Percentiles rank a stretch among this genome's conserved stretches.
These are phyloP conservation scores for Eulacestoma nigropectus DNA, from an alignment of 2,113 vertebrate genomes.

Conservation along the genomic window DNA sequence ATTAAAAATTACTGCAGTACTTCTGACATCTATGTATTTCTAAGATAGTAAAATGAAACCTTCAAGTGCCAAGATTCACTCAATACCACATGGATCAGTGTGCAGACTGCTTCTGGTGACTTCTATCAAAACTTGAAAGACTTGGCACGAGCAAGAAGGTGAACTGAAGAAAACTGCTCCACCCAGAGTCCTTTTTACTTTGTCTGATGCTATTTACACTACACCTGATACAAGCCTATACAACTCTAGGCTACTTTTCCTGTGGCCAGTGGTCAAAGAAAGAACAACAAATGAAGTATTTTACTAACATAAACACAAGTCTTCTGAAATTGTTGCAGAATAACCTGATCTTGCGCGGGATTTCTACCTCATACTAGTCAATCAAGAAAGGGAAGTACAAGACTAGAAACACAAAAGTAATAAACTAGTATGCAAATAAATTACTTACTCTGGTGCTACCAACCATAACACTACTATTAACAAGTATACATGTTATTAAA, in stretches of 20 bases:
- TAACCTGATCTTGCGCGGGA: background rate
- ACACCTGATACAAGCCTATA: background rate
- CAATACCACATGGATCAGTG: background rate
- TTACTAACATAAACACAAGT: background rate
- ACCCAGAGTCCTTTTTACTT: background rate
- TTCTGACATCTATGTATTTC: background rate
- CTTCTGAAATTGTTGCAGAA: background rate
- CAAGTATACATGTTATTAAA: background rate
- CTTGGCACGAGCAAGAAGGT: background rate
- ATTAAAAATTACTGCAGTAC: background rate
- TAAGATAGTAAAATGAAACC: background rate
- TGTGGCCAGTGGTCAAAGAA: background rate
- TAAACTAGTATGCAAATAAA: background rate
- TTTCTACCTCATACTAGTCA: background rate
- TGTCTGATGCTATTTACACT: background rate
- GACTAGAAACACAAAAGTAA: background rate
- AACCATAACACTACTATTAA: background rate
- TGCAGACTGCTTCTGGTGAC: background rate
- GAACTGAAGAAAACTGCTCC: background rate
- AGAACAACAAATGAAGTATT: background rate
- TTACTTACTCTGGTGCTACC: background rate
- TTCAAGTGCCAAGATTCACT: background rate
- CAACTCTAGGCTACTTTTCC: background rate
- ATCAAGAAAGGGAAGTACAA: background rate
- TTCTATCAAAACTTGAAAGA: background rate